A percentile compares a stretch with the other conserved stretches of the same genome.
Conservation (phyloP, 2,888 invertebrate genomes). For the Drosophila rubida region DNA sequence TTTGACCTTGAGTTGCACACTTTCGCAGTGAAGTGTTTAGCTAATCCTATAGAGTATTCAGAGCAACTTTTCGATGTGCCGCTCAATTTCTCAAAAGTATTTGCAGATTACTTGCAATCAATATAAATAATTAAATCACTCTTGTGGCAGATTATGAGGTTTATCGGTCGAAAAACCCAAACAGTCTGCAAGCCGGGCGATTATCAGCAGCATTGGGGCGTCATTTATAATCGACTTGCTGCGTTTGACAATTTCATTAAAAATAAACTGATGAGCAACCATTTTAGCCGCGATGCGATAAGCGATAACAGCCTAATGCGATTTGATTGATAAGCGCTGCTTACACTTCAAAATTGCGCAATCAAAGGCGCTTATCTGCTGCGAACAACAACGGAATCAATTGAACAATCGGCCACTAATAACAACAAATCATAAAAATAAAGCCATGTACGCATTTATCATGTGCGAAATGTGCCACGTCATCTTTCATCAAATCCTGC, state of each 20-base stretch:
- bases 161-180: slow-evolving; percentile 21
- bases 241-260: slow-evolving; percentile 26
- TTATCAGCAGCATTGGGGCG: slow-evolving; percentile 31
- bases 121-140: not conserved
- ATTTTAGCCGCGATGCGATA: slow-evolving; percentile 40
- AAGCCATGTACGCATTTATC: slow-evolving; percentile 27
- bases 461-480: not conserved
- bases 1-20: too few relatives aligned
- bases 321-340: slow-evolving; percentile 54
- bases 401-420: slow-evolving; percentile 15
- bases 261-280: slow-evolving; percentile 63
- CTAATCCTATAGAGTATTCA: too few relatives aligned
- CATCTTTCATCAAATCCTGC: slow-evolving; percentile 33
- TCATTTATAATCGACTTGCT: slow-evolving; percentile 33
- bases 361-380: slow-evolving; percentile 29
- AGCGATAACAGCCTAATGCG: slow-evolving; percentile 30
- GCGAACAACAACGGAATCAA: slow-evolving; percentile 11
- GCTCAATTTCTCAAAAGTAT: not conserved
- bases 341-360: slow-evolving; percentile 32
- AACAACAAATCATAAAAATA: slow-evolving; percentile 9
- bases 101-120: not conserved
- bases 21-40: too few relatives aligned
- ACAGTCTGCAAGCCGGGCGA: slow-evolving; percentile 30
- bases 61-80: too few relatives aligned
- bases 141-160: not conserved